Evolutionary conservation across 2,113 vertebrate species (phyloP).

Genomic region (Mungos mungo): DNA sequence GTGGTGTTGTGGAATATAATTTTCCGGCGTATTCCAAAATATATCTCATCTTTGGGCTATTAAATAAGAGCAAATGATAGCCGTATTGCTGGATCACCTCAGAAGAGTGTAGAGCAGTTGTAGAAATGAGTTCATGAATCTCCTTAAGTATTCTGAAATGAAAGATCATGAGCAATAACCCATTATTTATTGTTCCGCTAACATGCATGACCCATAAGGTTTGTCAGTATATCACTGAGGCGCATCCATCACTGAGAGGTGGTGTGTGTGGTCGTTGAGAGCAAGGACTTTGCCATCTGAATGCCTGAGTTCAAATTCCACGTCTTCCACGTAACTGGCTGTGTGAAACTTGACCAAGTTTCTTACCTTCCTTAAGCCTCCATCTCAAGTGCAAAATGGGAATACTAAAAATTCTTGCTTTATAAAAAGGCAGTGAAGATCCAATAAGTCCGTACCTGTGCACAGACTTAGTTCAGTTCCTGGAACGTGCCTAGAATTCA

Average conservation of each 20-base stretch:
- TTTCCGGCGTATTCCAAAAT: constrained; percentile 49
- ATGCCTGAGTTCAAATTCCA: neutral
- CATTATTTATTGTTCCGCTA: constrained; percentile 82
- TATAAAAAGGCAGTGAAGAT: neutral
- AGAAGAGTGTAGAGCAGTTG: constrained; percentile 73
- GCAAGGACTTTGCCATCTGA: neutral
- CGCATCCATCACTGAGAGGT: neutral
- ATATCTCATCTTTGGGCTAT: neutral
- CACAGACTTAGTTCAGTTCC: neutral
- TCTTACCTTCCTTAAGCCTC: neutral
- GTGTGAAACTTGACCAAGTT: neutral
- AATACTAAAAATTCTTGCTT: neutral
- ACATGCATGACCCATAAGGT: constrained; percentile 74
- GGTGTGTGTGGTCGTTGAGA: neutral
- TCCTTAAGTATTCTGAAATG: constrained; percentile 83
- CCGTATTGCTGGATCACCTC: constrained; percentile 71
- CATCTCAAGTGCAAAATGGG: neutral
- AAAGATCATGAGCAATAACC: constrained; percentile 79
- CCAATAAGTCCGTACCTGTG: neutral
- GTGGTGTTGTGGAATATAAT: neutral
- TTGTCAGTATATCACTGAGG: constrained; percentile 55
- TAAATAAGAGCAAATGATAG: constrained; percentile 44
- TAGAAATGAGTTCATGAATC: constrained; percentile 82
- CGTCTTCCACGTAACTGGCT: neutral
- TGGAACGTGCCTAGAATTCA: neutral